Base-by-base conservation (phyloP, 1,140 invertebrate species). In the Phocides pigmalion region DNA sequence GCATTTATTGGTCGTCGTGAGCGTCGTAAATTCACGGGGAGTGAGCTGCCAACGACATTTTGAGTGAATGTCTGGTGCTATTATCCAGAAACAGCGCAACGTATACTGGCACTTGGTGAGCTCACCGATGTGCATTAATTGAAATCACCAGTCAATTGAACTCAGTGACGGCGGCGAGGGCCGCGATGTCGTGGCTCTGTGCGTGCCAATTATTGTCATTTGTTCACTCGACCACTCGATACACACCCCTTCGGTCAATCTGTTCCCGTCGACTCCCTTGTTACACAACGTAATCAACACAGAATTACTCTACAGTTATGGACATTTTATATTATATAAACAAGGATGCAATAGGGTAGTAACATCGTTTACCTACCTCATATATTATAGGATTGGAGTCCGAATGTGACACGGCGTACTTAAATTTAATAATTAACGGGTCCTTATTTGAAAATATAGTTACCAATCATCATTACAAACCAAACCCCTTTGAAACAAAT, bases 1-100 rank as follows among this genome's bases (percentile, higher is more conserved):
- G 83, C 88, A 90, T 90, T 90, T 90, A 90, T 90, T 85, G 88
- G 87, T 84, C 87, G 85, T 89, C 87, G 72, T 81, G 76, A 77
- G 75, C 77, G 79, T 84, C 81, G 76, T 90, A 90, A 90, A 90
- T 86, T 87, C 71, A 80, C 81, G 73, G 74, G 68, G 74, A 82
- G 85, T 73, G 76, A 87, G 72, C 81, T 87, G 83, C 76, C 79
- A 89, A 89, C 84, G 85, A 87, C 84, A 84, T 86, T 89, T 87
- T 81, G 79, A 87, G 81, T 87, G 82, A 88, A 88, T 87, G 69
- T 88, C 83, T 79, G 76, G 66, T 79, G 68, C 75, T 72, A 82
- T 84, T 79, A 81, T 73, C 56, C 62, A 79, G 74, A 64, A 73
- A 70, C 69, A 70, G 74, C 72, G 66, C 62, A 67, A 69, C 62